These are phyloP conservation scores for Orchesella flavescens DNA, from an alignment of 2,888 invertebrate genomes.

Conservation along the genomic window DNA sequence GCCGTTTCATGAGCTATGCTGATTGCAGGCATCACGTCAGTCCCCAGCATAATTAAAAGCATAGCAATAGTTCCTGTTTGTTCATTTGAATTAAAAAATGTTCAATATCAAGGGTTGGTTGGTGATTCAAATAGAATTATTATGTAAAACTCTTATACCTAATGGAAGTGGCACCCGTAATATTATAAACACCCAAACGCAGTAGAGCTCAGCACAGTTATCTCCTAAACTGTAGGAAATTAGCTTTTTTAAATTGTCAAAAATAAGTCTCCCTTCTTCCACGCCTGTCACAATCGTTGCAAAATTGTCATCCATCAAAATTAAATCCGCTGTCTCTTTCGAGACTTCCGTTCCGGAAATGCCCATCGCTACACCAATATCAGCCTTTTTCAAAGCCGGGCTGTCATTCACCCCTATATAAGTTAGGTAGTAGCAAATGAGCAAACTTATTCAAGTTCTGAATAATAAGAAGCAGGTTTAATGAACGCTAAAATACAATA, in stretches of 20 bases:
- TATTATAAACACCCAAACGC: conserved; percentile 74
- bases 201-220: conserved; percentile 97
- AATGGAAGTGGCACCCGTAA: conserved; percentile 76
- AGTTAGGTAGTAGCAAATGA: too few species aligned
- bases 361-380: conserved; percentile 87
- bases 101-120: not conserved
- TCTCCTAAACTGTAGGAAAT: conserved; percentile 97
- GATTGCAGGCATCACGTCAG: conserved; percentile 74
- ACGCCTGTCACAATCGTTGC: conserved; percentile 90
- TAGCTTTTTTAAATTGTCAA: conserved; percentile 98
- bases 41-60: conserved; percentile 76
- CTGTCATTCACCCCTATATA: conserved; percentile 83
- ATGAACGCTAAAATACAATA: too few species aligned
- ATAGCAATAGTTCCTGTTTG: conserved; percentile 78
- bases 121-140: conserved; percentile 13
- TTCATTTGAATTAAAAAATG: not conserved
- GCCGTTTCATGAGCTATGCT: conserved; percentile 83
- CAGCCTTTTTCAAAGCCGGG: conserved; percentile 87
- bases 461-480: too few species aligned
- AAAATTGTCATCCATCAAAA: conserved; percentile 86
- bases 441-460: too few species aligned
- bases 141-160: conserved; percentile 63
- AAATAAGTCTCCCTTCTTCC: conserved; percentile 94
- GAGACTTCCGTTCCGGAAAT: conserved; percentile 85
- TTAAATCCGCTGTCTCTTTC: conserved; percentile 80